Percentiles rank a stretch among this genome's conserved stretches.
phyloP scores from a whole-genome alignment of 2,888 invertebrate species.

The Diplolepis rosae region DNA sequence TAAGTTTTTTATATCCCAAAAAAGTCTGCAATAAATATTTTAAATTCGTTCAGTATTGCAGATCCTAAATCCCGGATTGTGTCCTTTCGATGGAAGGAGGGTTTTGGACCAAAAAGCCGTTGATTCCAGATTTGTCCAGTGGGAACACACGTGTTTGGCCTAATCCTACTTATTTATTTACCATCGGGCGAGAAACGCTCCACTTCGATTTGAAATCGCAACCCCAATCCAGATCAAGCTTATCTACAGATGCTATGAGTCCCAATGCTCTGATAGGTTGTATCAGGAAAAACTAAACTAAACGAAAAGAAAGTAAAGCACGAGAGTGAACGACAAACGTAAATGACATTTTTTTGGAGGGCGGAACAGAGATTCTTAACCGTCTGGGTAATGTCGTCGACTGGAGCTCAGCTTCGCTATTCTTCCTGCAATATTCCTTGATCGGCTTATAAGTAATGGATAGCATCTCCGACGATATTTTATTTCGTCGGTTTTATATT shows the following conservation, averaged over 20 bases:
- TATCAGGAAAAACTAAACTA: too few species aligned
- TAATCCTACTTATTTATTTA: slow-evolving; percentile 64
- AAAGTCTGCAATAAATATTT: neutral
- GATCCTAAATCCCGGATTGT: neutral
- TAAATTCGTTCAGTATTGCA: neutral
- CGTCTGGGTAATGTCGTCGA: slow-evolving; percentile 21
- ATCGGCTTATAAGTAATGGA: slow-evolving; percentile 57
- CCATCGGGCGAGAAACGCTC: slow-evolving; percentile 43
- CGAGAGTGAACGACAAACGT: neutral
- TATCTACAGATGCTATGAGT: neutral
- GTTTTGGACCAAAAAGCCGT: slow-evolving; percentile 28
- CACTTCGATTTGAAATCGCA: slow-evolving; percentile 10
- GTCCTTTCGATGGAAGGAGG: neutral
- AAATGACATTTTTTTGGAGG: slow-evolving; percentile 11
- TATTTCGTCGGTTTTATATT: slow-evolving; percentile 35
- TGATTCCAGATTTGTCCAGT: slow-evolving; percentile 48
- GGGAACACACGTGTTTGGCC: slow-evolving; percentile 57
- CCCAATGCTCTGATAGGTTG: neutral
- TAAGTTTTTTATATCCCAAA: too few species aligned
- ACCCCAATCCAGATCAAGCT: slow-evolving; percentile 11
- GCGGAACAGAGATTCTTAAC: slow-evolving; percentile 14
- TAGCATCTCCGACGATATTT: slow-evolving; percentile 37
- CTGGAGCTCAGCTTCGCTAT: slow-evolving; percentile 1
- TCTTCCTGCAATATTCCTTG: slow-evolving; percentile 38
- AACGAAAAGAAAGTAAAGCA: neutral